phyloP scores from a whole-genome alignment of 2,888 invertebrate genomes.

The Pantelozetes paolii region DNA sequence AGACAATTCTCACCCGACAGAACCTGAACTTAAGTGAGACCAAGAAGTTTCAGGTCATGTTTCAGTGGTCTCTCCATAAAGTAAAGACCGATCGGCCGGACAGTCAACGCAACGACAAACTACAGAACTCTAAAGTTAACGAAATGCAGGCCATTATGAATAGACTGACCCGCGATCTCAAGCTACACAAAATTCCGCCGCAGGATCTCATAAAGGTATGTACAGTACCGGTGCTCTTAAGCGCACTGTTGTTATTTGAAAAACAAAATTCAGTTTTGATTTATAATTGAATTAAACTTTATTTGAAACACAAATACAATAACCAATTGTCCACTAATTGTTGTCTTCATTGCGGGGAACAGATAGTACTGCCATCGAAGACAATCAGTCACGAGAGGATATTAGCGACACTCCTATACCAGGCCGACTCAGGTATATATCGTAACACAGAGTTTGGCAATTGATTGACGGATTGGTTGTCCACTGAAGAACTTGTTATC shows the following conservation, averaged over 20 bases:
- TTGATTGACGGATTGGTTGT: constrained; percentile 22
- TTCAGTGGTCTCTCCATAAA: constrained; percentile 66
- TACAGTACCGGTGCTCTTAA: not conserved
- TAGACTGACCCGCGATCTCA: constrained; percentile 77
- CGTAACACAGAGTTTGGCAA: constrained; percentile 35
- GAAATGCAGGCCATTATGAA: constrained; percentile 67
- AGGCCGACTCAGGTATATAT: constrained; percentile 80
- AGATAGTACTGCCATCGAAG: constrained; percentile 83
- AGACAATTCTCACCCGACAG: constrained; percentile 77
- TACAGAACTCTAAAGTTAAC: not conserved
- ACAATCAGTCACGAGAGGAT: constrained; percentile 87
- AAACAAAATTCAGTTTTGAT: too few species aligned
- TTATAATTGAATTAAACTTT: too few species aligned
- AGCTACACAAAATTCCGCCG: constrained; percentile 82
- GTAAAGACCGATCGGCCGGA: constrained; percentile 37
- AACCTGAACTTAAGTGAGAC: constrained; percentile 77
- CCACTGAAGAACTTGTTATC: constrained; percentile 34
- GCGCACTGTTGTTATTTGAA: too few species aligned
- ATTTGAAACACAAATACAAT: not conserved
- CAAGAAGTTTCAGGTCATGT: constrained; percentile 86
- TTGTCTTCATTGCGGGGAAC: constrained; percentile 48
- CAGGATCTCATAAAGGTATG: constrained; percentile 80
- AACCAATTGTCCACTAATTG: not conserved
- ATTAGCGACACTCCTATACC: constrained; percentile 84
- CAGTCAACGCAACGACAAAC: constrained; percentile 26